A percentile compares a stretch with the other conserved stretches of the same genome.
These are phyloP conservation scores for Aramus guarauna DNA, from an alignment of 2,113 vertebrate genomes.

Conservation along the genomic window DNA sequence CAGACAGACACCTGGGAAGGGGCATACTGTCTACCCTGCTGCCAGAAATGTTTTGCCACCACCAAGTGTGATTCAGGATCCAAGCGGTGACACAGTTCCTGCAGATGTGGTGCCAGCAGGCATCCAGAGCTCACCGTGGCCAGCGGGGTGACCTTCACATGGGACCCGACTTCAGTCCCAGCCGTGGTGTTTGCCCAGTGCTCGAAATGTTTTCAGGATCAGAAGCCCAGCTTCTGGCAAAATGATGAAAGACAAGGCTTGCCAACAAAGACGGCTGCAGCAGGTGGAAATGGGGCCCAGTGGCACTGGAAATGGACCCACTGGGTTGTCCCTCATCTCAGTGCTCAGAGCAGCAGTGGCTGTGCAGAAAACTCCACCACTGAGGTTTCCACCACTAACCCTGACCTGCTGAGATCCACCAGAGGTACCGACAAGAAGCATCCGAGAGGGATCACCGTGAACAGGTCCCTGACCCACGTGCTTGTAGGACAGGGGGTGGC, in stretches of 20 bases:
- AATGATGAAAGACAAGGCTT: not conserved
- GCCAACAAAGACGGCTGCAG: not conserved
- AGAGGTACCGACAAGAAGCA: not conserved
- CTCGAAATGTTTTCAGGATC: not conserved
- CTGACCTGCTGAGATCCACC: not conserved
- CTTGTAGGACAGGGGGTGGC: not conserved
- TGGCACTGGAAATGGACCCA: not conserved
- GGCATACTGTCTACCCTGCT: rapidly evolving
- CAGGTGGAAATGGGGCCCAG: not conserved
- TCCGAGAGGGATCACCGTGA: not conserved
- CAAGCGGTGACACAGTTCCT: not conserved
- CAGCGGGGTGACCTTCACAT: rapidly evolving
- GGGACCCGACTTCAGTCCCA: not conserved
- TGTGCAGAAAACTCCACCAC: not conserved
- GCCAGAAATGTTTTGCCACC: not conserved
- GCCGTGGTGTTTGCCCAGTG: rapidly evolving
- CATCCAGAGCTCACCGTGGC: not conserved
- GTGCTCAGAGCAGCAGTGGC: not conserved
- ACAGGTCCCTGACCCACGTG: too few relatives aligned
- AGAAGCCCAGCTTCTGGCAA: not conserved
- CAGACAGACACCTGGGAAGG: not conserved
- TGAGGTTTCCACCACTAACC: not conserved
- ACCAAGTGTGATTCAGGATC: not conserved
- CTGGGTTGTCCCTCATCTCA: not conserved
- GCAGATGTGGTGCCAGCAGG: not conserved